These are phyloP conservation scores for Remorina albescens DNA, from an alignment of 2,797 vertebrate species.

Conservation along the genomic window DNA sequence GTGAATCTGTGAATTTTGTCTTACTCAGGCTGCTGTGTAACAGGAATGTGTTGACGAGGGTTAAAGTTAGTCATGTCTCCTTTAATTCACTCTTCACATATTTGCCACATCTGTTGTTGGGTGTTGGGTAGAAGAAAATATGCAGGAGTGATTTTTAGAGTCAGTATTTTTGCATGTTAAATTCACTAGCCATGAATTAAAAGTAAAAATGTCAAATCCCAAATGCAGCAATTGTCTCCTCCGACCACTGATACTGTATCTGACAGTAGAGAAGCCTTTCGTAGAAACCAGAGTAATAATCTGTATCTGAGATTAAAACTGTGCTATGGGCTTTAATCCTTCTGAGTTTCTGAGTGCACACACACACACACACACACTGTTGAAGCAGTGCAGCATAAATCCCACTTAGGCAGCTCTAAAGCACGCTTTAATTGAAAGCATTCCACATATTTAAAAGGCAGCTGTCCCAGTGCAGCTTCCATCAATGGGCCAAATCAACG, in stretches of 20 bases:
- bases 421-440: conserved; percentile 68
- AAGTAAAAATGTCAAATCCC: background rate
- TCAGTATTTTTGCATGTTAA: background rate
- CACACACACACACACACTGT: conserved; percentile 30
- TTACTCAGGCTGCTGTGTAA: conserved; percentile 26
- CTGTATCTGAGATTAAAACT: conserved; percentile 71
- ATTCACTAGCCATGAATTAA: background rate
- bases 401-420: conserved; percentile 56
- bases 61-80: conserved; percentile 9
- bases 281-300: conserved; percentile 66
- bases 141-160: background rate
- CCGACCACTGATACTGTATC: conserved; percentile 13
- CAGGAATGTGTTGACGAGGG: conserved; percentile 39
- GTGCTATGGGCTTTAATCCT: conserved; percentile 63
- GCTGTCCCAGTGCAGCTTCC: conserved; percentile 20
- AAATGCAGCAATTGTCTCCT: background rate
- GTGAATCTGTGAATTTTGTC: conserved; percentile 48
- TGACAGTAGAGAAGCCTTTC: conserved; percentile 41
- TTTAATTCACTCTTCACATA: background rate
- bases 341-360: conserved; percentile 15
- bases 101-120: background rate
- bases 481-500: background rate
- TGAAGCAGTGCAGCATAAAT: conserved; percentile 60
- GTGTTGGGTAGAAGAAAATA: background rate
- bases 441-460: conserved; percentile 59